Evolutionary conservation across 1,140 invertebrate genomes (phyloP).

Genomic region (Hyles euphorbiae): DNA sequence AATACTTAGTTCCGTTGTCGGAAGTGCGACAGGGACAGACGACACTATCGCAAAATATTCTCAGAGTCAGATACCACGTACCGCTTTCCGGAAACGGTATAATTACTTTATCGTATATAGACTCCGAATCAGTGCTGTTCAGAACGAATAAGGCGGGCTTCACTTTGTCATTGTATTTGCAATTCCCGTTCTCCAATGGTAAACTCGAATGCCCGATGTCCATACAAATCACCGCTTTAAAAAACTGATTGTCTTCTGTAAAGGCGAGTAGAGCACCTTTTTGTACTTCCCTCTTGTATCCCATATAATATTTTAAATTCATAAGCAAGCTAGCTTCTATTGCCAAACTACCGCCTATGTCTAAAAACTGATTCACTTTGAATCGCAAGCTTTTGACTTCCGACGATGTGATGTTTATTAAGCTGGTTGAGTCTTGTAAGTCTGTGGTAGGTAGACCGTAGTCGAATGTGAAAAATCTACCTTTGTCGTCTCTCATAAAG

Average conservation of each 20-base stretch:
- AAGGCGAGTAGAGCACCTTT: conserved; percentile 51
- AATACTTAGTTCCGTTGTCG: conserved; percentile 61
- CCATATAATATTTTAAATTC: conserved; percentile 74
- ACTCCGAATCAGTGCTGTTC: conserved; percentile 75
- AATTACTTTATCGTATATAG: conserved; percentile 77
- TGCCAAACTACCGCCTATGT: conserved; percentile 82
- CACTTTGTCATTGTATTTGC: conserved; percentile 71
- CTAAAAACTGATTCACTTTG: conserved; percentile 79
- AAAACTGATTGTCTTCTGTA: conserved; percentile 60
- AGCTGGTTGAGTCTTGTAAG: conserved; percentile 77
- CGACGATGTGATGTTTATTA: conserved; percentile 79
- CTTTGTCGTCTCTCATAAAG: conserved; percentile 80
- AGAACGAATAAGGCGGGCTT: conserved; percentile 74
- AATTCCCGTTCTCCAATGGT: conserved; percentile 76
- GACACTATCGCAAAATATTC: conserved; percentile 76
- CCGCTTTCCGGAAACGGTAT: conserved; percentile 88
- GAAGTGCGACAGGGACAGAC: conserved; percentile 66
- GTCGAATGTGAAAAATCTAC: conserved; percentile 83
- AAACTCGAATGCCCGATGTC: conserved; percentile 72
- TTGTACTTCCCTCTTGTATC: conserved; percentile 52
- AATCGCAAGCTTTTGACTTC: conserved; percentile 79
- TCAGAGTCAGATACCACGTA: conserved; percentile 83
- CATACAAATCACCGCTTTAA: conserved; percentile 77
- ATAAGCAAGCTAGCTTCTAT: conserved; percentile 79
- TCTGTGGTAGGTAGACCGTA: conserved; percentile 78